Evolutionary conservation across 2,113 vertebrate genomes (phyloP), one percentile per base, ranked within the genome.

Genomic region (Oryzias curvinotus): DNA sequence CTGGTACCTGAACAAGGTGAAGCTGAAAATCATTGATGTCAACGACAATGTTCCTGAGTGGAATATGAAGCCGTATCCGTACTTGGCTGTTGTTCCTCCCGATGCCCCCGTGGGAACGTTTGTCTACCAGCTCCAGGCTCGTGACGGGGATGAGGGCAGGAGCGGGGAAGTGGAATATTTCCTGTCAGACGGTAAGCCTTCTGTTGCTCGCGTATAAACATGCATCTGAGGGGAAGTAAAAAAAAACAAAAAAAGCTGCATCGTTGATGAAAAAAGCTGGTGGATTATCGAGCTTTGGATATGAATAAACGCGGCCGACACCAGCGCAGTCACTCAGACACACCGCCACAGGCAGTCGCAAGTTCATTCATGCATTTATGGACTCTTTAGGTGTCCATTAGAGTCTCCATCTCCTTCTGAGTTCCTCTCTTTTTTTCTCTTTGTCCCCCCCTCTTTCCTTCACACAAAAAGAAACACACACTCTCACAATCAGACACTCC

Each of bases 21-120:
- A 89, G 26, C 86, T 96, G 28, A 92, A 88, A 30, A 93, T 94
- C 81, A 89, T 86, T 8, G 95, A 96, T 0, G 92, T 95, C 60
- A 95, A 96, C 0, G 94, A 96, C 89, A 95, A 94, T 0, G 62
- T 88, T 4, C 95, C 95, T 1, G 90, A 92, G 45, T 96, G 95
- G 95, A 88, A 77, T 67, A 95, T 95, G 94, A 88, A 91, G 67
- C 94, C 94, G 0, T 94, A 91, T 65, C 95, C 94, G 0, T 95
- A 92, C 89, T 72, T 93, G 85, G 89, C 93, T 5, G 92, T 93
- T 26, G 94, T 95, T 62, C 90, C 92, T 51, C 90, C 92, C 0
- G 85, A 87, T 46, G 93, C 92, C 51, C 23, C 51, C 0, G 74
- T 66, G 3, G 92, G 92, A 23, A 90, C 90, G 1, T 73, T 92